These are phyloP conservation scores for Synanthedon tipuliformis DNA, from an alignment of 2,888 invertebrate genomes.

Conservation along the genomic window DNA sequence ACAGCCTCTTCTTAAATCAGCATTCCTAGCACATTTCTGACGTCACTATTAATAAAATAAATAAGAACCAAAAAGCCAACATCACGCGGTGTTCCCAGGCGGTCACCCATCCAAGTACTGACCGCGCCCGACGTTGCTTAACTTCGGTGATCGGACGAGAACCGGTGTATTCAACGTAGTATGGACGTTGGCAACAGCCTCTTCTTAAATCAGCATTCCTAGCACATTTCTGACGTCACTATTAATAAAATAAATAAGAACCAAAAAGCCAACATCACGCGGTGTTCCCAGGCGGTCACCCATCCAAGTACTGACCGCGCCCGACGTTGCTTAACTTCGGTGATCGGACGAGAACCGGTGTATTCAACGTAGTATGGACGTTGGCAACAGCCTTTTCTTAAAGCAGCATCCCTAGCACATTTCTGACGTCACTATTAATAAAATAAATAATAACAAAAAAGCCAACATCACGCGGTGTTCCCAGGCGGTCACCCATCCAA, in stretches of 20 bases:
- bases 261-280: conserved; percentile 15
- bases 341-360: conserved; percentile 27
- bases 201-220: no score
- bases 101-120: conserved; percentile 22
- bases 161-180: conserved; percentile 32
- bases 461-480: conserved; percentile 18
- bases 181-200: conserved; percentile 22
- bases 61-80: conserved; percentile 15
- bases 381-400: conserved; percentile 11
- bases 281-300: conserved; percentile 21
- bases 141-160: conserved; percentile 23
- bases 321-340: conserved; percentile 21
- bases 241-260: no score
- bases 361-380: conserved; percentile 32
- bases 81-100: conserved; percentile 19
- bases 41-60: no score
- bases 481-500: conserved; percentile 22
- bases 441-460: conserved; percentile 3
- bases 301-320: conserved; percentile 22
- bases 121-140: conserved; percentile 20
- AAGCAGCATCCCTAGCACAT: no score
- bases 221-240: no score
- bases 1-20: no score
- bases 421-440: no score
- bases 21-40: no score